These are phyloP conservation scores for Tiliacea aurago DNA, from an alignment of 2,888 invertebrate genomes.

Conservation along the genomic window DNA sequence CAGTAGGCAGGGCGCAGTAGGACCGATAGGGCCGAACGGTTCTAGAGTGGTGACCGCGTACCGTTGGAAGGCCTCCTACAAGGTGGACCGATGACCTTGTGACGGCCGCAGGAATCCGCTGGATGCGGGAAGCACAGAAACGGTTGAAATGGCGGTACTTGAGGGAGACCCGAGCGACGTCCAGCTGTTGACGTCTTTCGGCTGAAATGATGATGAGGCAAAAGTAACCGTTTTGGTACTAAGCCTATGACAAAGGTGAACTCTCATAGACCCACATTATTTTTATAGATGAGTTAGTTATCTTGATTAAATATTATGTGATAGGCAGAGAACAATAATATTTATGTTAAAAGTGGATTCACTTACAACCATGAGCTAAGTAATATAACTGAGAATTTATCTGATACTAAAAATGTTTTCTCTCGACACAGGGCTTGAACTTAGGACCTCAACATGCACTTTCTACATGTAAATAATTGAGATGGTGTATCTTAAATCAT, in stretches of 20 bases:
- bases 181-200: too few relatives aligned
- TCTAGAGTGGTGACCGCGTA: too few relatives aligned
- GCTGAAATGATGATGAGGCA: background rate
- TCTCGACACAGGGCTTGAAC: slow-evolving; percentile 18
- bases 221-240: background rate
- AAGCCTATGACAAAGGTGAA: background rate
- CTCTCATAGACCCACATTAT: background rate
- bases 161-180: too few relatives aligned
- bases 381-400: slow-evolving; percentile 5
- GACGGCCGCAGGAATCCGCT: too few relatives aligned
- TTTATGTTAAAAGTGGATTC: too few relatives aligned
- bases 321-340: background rate
- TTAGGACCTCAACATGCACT: slow-evolving; percentile 13
- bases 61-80: too few relatives aligned
- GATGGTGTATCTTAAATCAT: background rate
- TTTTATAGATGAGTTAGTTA: background rate
- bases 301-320: background rate
- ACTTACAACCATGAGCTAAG: background rate
- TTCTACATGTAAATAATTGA: slow-evolving; percentile 10
- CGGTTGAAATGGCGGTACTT: too few relatives aligned
- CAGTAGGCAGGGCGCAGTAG: too few relatives aligned
- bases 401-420: slow-evolving; percentile 10
- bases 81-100: too few relatives aligned
- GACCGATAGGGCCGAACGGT: too few relatives aligned
- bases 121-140: too few relatives aligned